Percentiles rank a stretch among this genome's conserved stretches.
Evolutionary conservation across 2,888 invertebrate species (phyloP).

Genomic region (Tipula confusa): DNA sequence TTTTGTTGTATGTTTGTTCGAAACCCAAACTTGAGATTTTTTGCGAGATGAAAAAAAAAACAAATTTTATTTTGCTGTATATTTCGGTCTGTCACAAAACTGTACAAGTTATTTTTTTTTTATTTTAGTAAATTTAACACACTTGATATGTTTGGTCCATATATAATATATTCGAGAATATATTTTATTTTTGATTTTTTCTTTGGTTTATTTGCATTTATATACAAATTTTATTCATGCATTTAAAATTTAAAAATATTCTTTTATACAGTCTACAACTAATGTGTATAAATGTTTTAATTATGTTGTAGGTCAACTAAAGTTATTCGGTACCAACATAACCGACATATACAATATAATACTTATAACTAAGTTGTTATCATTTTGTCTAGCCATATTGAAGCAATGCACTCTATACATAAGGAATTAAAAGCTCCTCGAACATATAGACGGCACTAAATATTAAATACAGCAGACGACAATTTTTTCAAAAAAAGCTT

Average conservation of each 20-base stretch:
- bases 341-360: too few species aligned
- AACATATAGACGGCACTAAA: too few species aligned
- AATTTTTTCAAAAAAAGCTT: too few species aligned
- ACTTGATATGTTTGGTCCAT: not conserved
- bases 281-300: not conserved
- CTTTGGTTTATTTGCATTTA: not conserved
- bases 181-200: not conserved
- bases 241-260: too few species aligned
- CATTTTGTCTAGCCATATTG: too few species aligned
- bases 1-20: not conserved
- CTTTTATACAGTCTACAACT: not conserved
- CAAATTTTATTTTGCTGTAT: not conserved
- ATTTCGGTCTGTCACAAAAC: slow-evolving; percentile 12
- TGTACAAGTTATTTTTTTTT: not conserved
- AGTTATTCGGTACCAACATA: too few species aligned
- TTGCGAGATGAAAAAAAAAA: not conserved
- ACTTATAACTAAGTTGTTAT: too few species aligned
- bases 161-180: not conserved
- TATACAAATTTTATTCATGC: not conserved
- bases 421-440: too few species aligned
- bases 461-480: too few species aligned
- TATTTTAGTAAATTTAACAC: not conserved
- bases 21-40: not conserved
- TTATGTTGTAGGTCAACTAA: not conserved
- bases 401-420: too few species aligned